Conservation (phyloP, 2,113 vertebrate species). For the Lepus timidus region DNA sequence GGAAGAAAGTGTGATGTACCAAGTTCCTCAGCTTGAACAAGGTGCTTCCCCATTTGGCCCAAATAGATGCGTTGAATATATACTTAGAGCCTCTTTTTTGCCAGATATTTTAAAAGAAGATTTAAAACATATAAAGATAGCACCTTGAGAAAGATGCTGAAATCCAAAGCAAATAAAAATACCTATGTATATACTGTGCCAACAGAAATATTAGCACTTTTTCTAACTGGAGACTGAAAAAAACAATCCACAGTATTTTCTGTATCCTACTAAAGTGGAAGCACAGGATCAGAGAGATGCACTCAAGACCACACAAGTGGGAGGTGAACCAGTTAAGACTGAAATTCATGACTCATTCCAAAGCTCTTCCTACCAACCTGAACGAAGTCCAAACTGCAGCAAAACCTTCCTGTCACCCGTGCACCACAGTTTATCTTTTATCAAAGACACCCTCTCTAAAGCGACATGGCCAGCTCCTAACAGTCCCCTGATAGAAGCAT, state of each 20-base stretch:
- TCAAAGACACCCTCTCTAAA: neutral
- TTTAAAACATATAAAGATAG: slow-evolving; percentile 53
- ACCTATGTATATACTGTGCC: neutral
- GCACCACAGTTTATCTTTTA: neutral
- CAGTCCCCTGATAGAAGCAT: neutral
- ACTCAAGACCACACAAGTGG: neutral
- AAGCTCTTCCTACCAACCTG: neutral
- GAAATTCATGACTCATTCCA: neutral
- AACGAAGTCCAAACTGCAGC: neutral
- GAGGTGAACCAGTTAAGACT: neutral
- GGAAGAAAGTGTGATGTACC: neutral
- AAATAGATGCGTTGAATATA: slow-evolving; percentile 36
- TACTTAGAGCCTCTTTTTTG: slow-evolving; percentile 40
- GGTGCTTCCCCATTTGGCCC: neutral
- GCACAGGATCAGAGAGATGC: neutral
- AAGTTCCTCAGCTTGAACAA: slow-evolving; percentile 39
- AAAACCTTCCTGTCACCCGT: neutral
- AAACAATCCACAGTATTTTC: neutral
- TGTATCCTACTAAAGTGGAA: neutral
- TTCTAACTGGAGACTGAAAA: neutral
- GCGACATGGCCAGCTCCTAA: neutral
- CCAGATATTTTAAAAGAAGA: slow-evolving; percentile 40
- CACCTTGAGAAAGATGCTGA: slow-evolving; percentile 56
- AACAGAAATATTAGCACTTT: slow-evolving; percentile 20
- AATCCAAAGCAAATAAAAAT: slow-evolving; percentile 56